These are phyloP conservation scores for Morinoia aosen DNA, from an alignment of 2,888 invertebrate genomes.

Conservation along the genomic window DNA sequence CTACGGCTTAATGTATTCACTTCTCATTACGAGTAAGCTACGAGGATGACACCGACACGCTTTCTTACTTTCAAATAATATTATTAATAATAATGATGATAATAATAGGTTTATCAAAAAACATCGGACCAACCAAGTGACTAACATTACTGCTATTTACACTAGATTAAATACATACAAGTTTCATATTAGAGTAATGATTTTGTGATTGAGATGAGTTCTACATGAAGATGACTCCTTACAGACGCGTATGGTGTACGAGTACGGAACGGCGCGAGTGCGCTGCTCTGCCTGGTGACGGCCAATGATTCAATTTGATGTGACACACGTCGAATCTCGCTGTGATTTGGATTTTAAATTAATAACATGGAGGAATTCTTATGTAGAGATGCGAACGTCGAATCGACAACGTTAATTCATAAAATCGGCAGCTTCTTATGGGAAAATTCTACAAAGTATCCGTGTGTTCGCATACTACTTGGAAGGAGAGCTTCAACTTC, in stretches of 20 bases:
- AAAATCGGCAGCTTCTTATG: background rate
- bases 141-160: constrained; percentile 44
- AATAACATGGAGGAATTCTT: background rate
- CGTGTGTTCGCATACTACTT: background rate
- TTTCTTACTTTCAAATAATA: constrained; percentile 46
- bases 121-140: constrained; percentile 53
- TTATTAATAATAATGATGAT: constrained; percentile 45
- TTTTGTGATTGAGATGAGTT: constrained; percentile 27
- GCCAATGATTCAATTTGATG: background rate
- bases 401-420: background rate
- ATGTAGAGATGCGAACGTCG: background rate
- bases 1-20: constrained; percentile 29
- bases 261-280: background rate
- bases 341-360: background rate
- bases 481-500: background rate
- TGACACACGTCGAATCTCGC: background rate
- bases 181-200: constrained; percentile 45
- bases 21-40: constrained; percentile 25
- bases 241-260: background rate
- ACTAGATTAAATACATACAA: constrained; percentile 53
- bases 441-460: background rate
- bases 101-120: constrained; percentile 53
- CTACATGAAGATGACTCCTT: constrained; percentile 37
- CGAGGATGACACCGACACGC: constrained; percentile 48
- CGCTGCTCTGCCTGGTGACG: too few species aligned